phyloP scores from a whole-genome alignment of 2,797 vertebrate species.

The Nasua narica region DNA sequence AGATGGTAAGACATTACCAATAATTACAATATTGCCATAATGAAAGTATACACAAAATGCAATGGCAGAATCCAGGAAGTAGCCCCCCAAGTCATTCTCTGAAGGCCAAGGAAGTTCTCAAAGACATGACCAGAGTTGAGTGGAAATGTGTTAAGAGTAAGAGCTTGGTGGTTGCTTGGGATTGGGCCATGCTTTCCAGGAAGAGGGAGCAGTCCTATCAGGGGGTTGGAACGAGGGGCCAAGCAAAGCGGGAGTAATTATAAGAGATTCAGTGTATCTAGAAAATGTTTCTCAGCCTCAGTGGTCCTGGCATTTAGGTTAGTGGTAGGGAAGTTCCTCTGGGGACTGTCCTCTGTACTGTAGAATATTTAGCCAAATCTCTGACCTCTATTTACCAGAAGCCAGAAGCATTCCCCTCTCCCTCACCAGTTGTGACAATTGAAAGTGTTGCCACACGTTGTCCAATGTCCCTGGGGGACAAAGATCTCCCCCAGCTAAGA shows the following conservation, averaged over 20 bases:
- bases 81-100: background rate
- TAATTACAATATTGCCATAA: background rate
- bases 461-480: background rate
- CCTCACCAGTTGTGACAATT: background rate
- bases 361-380: background rate
- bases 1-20: background rate
- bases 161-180: background rate
- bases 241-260: background rate
- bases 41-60: background rate
- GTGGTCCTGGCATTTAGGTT: fast-evolving
- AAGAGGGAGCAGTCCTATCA: background rate
- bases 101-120: background rate
- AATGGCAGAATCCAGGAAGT: background rate
- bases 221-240: background rate
- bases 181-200: background rate
- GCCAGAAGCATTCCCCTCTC: background rate
- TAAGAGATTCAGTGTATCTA: background rate
- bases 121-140: background rate
- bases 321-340: background rate
- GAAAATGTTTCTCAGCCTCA: background rate
- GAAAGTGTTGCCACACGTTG: background rate
- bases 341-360: background rate
- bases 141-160: background rate
- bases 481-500: background rate
- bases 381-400: background rate